These are phyloP conservation scores for Symphodus melops DNA, from an alignment of 2,113 vertebrate genomes.

Conservation along the genomic window DNA sequence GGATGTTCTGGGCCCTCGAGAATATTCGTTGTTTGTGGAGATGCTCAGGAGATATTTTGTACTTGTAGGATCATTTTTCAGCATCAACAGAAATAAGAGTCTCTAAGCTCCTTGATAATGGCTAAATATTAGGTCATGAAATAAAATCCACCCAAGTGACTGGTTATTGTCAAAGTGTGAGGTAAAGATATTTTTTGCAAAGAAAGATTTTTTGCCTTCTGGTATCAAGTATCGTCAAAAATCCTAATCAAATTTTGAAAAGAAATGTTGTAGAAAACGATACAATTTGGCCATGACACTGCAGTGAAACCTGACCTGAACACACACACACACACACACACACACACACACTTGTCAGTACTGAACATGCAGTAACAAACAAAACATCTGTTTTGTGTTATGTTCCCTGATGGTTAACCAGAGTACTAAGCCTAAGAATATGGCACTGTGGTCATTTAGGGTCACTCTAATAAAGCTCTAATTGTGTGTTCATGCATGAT, in stretches of 20 bases:
- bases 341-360: neutral
- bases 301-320: slow-evolving; percentile 21
- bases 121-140: slow-evolving; percentile 32
- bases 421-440: slow-evolving; percentile 25
- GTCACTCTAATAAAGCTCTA: neutral
- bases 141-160: slow-evolving; percentile 33
- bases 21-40: too few relatives aligned
- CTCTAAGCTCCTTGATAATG: slow-evolving; percentile 1
- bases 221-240: slow-evolving; percentile 18
- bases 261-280: slow-evolving; percentile 19
- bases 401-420: slow-evolving; percentile 6
- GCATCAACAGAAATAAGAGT: neutral
- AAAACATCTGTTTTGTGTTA: slow-evolving; percentile 51
- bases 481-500: slow-evolving; percentile 13
- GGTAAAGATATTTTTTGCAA: slow-evolving; percentile 4
- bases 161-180: slow-evolving; percentile 13
- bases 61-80: neutral
- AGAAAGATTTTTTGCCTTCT: slow-evolving; percentile 23
- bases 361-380: slow-evolving; percentile 16
- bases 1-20: too few relatives aligned
- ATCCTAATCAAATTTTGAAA: slow-evolving; percentile 44
- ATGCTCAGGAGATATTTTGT: neutral
- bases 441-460: slow-evolving; percentile 3
- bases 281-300: slow-evolving; percentile 9
- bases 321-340: neutral